Conservation (phyloP, 2,113 vertebrate genomes). For the Trachemys scripta region DNA sequence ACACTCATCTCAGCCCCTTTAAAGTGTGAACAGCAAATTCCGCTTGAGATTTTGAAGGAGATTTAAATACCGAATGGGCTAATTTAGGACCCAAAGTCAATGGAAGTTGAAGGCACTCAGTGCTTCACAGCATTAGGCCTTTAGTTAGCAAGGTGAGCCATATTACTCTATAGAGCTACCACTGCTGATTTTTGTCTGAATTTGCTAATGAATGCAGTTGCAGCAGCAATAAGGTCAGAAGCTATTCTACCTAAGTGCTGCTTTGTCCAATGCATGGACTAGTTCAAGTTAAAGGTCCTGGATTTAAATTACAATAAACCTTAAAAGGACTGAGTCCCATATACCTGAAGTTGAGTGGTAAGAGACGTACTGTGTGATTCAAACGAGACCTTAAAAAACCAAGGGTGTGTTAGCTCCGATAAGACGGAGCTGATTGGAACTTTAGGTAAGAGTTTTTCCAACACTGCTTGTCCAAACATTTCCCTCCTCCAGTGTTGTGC, state of each 20-base stretch:
- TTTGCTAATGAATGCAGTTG: fast-evolving
- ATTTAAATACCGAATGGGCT: background rate
- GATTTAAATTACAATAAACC: background rate
- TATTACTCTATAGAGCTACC: background rate
- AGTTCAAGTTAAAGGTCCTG: background rate
- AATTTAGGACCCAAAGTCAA: background rate
- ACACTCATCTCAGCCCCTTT: background rate
- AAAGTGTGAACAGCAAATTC: background rate
- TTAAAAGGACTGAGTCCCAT: background rate
- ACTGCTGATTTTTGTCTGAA: background rate
- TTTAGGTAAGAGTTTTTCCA: constrained; percentile 14
- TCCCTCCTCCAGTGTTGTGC: constrained; percentile 33
- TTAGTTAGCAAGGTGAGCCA: background rate
- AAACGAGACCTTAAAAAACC: background rate
- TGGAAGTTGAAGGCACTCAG: background rate
- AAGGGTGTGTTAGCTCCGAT: background rate
- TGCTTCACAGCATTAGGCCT: background rate
- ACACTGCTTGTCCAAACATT: constrained; percentile 9
- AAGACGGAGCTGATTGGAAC: background rate
- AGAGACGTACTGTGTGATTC: fast-evolving
- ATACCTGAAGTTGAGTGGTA: background rate
- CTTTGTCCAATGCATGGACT: background rate
- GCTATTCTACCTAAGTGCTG: background rate
- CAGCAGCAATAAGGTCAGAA: background rate
- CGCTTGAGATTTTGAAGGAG: background rate